Evolutionary conservation across 2,113 vertebrate species (phyloP).

Genomic region (Uropsilus gracilis): DNA sequence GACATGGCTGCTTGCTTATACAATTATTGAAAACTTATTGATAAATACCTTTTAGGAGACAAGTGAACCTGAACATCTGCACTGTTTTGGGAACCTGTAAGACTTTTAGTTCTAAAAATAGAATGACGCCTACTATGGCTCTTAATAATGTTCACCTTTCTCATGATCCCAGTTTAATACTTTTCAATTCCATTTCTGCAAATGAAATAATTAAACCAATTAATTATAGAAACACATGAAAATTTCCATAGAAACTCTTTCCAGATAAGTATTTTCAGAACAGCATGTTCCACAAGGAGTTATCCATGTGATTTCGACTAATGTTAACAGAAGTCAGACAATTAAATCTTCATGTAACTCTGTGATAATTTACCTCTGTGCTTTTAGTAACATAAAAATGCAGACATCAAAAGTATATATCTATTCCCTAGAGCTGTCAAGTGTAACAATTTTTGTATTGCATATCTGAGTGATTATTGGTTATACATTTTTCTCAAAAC

Average conservation of each 20-base stretch:
- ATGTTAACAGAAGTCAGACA: constrained; percentile 72
- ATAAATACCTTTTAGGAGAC: neutral
- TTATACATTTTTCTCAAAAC: constrained; percentile 57
- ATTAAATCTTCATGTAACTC: constrained; percentile 5
- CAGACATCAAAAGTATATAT: constrained; percentile 40
- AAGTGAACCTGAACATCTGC: neutral
- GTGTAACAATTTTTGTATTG: constrained; percentile 6
- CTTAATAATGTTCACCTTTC: constrained; percentile 13
- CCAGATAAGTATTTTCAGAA: constrained; percentile 71
- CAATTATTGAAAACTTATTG: neutral
- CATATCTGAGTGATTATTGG: constrained; percentile 60
- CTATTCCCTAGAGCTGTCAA: neutral
- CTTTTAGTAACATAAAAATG: constrained; percentile 24
- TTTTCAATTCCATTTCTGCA: constrained; percentile 44
- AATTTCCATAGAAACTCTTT: constrained; percentile 76
- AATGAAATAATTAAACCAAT: constrained; percentile 76
- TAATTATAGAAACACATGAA: constrained; percentile 62
- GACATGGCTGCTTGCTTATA: too few relatives aligned
- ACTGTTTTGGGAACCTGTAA: neutral
- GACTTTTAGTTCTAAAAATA: constrained; percentile 28
- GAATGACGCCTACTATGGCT: neutral
- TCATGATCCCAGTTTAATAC: neutral
- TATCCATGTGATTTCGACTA: constrained; percentile 47
- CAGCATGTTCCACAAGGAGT: neutral
- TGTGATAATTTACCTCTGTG: neutral